Evolutionary conservation across 2,888 invertebrate species (phyloP).

Genomic region (Trachelus iudaicus): DNA sequence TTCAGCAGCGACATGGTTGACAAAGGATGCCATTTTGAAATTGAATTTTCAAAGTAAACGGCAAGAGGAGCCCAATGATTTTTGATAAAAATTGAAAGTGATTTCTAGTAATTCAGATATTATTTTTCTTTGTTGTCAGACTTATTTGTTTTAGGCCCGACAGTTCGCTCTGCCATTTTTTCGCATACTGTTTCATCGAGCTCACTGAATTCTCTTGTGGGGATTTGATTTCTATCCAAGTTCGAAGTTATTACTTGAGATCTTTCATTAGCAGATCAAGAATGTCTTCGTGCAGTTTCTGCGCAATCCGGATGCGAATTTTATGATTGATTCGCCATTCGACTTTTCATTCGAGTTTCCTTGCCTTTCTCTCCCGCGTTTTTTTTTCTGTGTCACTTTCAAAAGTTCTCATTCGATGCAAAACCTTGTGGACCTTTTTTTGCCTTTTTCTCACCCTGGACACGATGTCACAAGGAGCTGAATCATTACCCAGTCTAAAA

Average conservation of each 20-base stretch:
- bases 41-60: background rate
- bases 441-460: background rate
- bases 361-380: background rate
- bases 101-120: background rate
- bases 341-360: background rate
- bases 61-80: background rate
- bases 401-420: background rate
- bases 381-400: background rate
- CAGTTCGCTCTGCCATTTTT: background rate
- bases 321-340: background rate
- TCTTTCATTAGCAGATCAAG: background rate
- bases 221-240: background rate
- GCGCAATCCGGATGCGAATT: background rate
- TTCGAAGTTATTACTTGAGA: background rate
- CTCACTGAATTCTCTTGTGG: background rate
- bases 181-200: background rate
- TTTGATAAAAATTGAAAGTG: background rate
- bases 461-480: background rate
- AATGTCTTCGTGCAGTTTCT: background rate
- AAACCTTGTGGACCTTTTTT: background rate
- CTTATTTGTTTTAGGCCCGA: constrained; percentile 6
- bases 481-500: background rate
- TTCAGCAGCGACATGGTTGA: background rate
- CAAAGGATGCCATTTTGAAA: background rate
- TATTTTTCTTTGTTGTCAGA: constrained; percentile 7